phyloP scores from a whole-genome alignment of 2,797 vertebrate genomes.

The Loriculus beryllinus region DNA sequence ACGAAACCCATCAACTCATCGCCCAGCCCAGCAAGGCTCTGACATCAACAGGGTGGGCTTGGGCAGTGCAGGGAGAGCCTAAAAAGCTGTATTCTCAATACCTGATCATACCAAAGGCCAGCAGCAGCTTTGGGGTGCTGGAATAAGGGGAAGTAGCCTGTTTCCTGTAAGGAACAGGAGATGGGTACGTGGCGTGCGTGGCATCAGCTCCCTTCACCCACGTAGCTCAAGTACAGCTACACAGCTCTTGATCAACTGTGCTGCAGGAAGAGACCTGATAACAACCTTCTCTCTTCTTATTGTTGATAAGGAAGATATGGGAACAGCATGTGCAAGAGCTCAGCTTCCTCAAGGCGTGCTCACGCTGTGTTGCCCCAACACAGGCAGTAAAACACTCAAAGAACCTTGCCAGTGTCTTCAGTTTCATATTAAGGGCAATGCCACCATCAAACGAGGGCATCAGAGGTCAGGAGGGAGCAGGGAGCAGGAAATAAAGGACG shows the following conservation, averaged over 20 bases:
- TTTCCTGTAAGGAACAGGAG: background rate
- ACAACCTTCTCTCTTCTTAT: background rate
- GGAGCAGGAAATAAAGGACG: background rate
- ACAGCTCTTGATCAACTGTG: background rate
- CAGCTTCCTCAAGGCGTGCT: accelerated
- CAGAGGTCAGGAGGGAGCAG: background rate
- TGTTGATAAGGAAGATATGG: background rate
- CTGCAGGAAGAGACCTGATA: background rate
- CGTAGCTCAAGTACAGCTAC: background rate
- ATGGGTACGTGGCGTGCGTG: background rate
- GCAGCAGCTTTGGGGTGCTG: background rate
- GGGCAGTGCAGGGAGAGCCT: background rate
- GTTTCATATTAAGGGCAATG: background rate
- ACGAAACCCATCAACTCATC: background rate
- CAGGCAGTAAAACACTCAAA: background rate
- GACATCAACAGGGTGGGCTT: background rate
- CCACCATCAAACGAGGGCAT: background rate
- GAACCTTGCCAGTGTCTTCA: background rate
- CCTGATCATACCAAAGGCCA: background rate
- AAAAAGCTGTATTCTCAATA: background rate
- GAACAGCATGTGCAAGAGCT: accelerated
- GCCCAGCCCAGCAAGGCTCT: background rate
- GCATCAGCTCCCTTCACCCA: background rate
- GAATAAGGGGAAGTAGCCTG: background rate
- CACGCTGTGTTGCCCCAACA: background rate